Percentiles rank a stretch among this genome's conserved stretches.
phyloP scores from a whole-genome alignment of 2,888 invertebrate species.

The Stictocephala bisonia region DNA sequence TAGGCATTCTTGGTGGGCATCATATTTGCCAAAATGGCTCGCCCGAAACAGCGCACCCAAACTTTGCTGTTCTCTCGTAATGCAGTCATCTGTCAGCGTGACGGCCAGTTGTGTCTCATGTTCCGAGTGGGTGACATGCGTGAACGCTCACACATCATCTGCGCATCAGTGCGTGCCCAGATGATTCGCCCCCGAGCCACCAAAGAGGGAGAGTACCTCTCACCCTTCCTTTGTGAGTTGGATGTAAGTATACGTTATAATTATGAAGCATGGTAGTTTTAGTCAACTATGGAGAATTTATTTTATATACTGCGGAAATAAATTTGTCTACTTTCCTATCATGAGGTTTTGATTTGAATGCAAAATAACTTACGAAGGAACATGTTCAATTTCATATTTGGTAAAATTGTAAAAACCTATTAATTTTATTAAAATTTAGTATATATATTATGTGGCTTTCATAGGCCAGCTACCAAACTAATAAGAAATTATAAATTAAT shows the following conservation, averaged over 20 bases:
- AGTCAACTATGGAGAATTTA: too few species aligned
- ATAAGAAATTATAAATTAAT: too few species aligned
- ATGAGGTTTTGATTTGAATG: not conserved
- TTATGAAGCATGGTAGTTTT: too few species aligned
- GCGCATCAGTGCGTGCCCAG: slow-evolving; percentile 88
- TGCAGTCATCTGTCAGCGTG: slow-evolving; percentile 88
- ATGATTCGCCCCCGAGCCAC: slow-evolving; percentile 84
- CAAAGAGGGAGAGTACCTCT: slow-evolving; percentile 76
- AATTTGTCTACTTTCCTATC: too few species aligned
- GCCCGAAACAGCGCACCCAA: slow-evolving; percentile 93
- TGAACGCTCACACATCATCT: slow-evolving; percentile 89
- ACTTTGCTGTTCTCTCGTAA: slow-evolving; percentile 93
- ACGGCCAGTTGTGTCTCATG: slow-evolving; percentile 86
- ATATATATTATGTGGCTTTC: too few species aligned
- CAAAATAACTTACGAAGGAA: too few species aligned
- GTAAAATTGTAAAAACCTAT: too few species aligned
- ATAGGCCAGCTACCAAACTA: too few species aligned
- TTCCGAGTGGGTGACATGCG: slow-evolving; percentile 96
- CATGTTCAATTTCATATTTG: too few species aligned
- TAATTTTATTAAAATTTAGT: too few species aligned
- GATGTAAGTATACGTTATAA: slow-evolving; percentile 59
- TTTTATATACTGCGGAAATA: too few species aligned
- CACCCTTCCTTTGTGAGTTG: slow-evolving; percentile 69
- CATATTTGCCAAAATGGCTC: slow-evolving; percentile 94
- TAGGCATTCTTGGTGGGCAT: slow-evolving; percentile 84